Evolutionary conservation across 2,797 vertebrate species (phyloP).

Genomic region (Tadarida brasiliensis): DNA sequence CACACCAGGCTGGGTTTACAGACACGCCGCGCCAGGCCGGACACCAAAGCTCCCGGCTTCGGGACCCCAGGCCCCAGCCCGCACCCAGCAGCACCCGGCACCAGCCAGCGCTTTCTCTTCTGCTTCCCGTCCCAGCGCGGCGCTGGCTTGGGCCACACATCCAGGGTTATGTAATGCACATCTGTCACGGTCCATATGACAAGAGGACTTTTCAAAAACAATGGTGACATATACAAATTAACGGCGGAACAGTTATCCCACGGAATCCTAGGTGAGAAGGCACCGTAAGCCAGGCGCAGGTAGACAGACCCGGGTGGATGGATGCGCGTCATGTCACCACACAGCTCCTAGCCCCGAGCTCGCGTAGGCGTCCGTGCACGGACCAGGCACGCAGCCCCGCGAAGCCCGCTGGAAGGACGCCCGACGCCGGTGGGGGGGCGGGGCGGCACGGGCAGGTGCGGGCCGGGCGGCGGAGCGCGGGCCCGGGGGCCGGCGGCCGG

Average conservation of each 20-base stretch:
- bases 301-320: background rate
- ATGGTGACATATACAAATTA: background rate
- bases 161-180: conserved; percentile 65
- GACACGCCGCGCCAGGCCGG: background rate
- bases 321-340: background rate
- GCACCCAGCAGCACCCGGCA: background rate
- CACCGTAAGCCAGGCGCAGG: background rate
- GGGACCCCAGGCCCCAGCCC: background rate
- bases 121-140: background rate
- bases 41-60: background rate
- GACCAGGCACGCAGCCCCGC: background rate
- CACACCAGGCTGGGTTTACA: background rate
- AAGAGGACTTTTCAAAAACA: background rate
- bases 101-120: background rate
- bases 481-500: background rate
- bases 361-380: background rate
- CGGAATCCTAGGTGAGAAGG: background rate
- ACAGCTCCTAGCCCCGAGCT: background rate
- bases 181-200: background rate
- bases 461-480: background rate
- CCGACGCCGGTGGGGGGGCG: too few relatives aligned
- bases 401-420: background rate
- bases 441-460: background rate
- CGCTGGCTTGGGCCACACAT: background rate
- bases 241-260: background rate